Base-by-base conservation (phyloP, 1,140 invertebrate species). In the Ceratina australensis region DNA sequence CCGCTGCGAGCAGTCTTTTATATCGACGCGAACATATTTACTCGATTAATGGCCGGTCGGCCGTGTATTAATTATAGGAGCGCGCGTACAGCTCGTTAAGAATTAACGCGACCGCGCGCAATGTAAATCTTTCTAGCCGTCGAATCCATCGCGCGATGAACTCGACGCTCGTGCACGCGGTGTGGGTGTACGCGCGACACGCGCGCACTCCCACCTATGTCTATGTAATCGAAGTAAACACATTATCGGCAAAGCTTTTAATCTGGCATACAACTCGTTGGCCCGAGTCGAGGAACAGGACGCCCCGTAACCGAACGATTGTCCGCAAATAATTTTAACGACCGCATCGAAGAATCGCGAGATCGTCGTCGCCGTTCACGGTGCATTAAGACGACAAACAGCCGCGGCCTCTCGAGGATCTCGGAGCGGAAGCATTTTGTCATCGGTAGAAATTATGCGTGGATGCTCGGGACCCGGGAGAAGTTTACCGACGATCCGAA, bases 211-310 rank as follows among this genome's bases (percentile, higher is more conserved):
- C 5, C 33, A 10, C 5, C 33, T n/a, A n/a, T n/a, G 33, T 42
- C 2, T 7, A 42, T 42, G 33, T 42, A 42, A 42, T 42, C 5
- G 33, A 80, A 64, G 83, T 59, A 82, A 84, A 79, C 72, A 80
- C 84, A 86, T 88, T 86, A 83, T 79, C 73, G 79, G 68, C 68
- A 86, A 88, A 86, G 87, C 87, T 86, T 87, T 88, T 87, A 85
- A 87, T 87, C 84, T 77, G 78, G 78, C 78, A 74, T 83, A 69
- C 77, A 87, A 85, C 69, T 84, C 72, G 82, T 84, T 81, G 72
- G 72, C 60, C 56, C 73, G 65, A 84, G 74, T 83, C 73, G 67
- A 64, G 33, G 5, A n/a, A 54, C 52, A 42, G 77, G 61, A 57
- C 69, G 42, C 24, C 50, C 78, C 72, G 80, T 80, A 83, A 80